Conservation (phyloP, 2,888 invertebrate species). For the Chaitophorus viminalis region DNA sequence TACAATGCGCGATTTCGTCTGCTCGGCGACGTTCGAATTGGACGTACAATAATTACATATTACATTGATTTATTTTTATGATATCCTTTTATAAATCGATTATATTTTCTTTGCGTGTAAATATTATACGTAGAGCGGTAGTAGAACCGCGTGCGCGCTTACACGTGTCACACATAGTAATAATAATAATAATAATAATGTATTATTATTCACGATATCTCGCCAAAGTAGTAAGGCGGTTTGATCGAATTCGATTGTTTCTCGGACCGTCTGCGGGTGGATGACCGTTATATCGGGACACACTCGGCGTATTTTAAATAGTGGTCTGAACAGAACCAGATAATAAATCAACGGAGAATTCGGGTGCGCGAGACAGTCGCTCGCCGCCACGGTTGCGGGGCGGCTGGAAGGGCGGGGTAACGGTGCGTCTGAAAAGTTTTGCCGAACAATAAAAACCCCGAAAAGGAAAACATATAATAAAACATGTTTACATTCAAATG, state of each 20-base stretch:
- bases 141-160: neutral
- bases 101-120: too few relatives aligned
- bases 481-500: constrained; percentile 35
- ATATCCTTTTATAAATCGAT: too few relatives aligned
- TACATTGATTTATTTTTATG: too few relatives aligned
- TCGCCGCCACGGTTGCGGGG: neutral
- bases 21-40: too few relatives aligned
- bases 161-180: neutral
- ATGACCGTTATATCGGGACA: constrained; percentile 34
- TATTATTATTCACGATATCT: constrained; percentile 5
- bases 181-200: neutral
- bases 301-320: neutral
- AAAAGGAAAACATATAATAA: constrained; percentile 41
- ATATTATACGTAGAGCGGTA: too few relatives aligned
- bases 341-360: constrained; percentile 52
- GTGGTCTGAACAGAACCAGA: constrained; percentile 36
- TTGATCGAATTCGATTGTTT: constrained; percentile 45
- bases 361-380: constrained; percentile 40
- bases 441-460: constrained; percentile 49
- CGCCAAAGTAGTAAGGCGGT: neutral
- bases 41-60: too few relatives aligned
- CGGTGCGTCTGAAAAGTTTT: constrained; percentile 53
- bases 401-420: neutral
- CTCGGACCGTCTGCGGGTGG: constrained; percentile 23
- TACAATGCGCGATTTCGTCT: too few relatives aligned